A percentile compares a stretch with the other conserved stretches of the same genome.
phyloP scores from a whole-genome alignment of 2,113 vertebrate genomes.

The Nesogale talazaci region DNA sequence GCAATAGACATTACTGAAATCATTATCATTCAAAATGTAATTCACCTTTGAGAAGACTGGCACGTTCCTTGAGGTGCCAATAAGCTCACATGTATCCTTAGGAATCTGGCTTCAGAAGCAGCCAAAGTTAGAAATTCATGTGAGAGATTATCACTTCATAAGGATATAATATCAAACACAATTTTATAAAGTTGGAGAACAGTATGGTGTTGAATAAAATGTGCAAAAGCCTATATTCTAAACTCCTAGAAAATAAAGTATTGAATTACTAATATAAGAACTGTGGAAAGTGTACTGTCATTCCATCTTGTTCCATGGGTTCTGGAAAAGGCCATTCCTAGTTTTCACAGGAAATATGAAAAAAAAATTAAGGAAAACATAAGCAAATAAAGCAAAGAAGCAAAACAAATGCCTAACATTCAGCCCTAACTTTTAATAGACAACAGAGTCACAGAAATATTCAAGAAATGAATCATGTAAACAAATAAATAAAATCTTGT shows the following conservation, averaged over 20 bases:
- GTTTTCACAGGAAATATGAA: not conserved
- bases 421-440: not conserved
- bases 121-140: not conserved
- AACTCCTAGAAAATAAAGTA: not conserved
- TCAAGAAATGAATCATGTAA: too few relatives aligned
- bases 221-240: not conserved
- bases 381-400: too few relatives aligned
- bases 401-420: too few relatives aligned
- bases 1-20: not conserved
- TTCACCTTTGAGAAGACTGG: not conserved
- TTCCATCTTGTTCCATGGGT: not conserved
- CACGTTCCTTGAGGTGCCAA: not conserved
- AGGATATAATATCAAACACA: not conserved
- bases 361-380: not conserved
- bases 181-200: not conserved
- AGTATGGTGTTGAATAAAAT: not conserved
- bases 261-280: not conserved
- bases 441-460: not conserved
- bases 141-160: not conserved
- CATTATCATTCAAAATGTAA: not conserved
- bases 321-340: not conserved
- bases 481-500: not conserved
- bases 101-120: not conserved
- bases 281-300: not conserved
- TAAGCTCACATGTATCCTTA: not conserved